These are phyloP conservation scores for Dipodomys stephensi DNA, from an alignment of 2,113 vertebrate genomes.

Conservation along the genomic window DNA sequence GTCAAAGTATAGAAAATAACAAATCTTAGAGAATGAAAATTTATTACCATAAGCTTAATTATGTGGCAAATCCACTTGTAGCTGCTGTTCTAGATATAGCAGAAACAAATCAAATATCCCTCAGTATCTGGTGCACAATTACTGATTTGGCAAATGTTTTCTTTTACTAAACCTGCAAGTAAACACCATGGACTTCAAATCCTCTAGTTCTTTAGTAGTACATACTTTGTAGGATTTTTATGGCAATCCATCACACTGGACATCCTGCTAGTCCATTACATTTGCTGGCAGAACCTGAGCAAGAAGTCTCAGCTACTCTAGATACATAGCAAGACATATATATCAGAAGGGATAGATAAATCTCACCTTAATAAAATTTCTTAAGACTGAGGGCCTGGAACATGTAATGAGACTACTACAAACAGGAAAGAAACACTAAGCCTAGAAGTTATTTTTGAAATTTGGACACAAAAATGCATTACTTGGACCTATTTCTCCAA, in stretches of 20 bases:
- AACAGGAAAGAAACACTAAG: background rate
- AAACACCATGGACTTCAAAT: background rate
- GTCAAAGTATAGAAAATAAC: background rate
- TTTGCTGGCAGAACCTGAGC: background rate
- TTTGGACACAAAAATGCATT: slow-evolving; percentile 11
- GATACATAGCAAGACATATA: background rate
- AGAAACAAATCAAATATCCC: background rate
- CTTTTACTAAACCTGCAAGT: background rate
- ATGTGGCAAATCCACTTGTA: background rate
- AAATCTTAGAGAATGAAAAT: background rate
- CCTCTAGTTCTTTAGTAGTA: background rate
- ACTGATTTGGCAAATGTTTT: background rate
- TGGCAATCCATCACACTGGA: background rate
- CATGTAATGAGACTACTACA: background rate
- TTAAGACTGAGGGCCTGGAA: background rate
- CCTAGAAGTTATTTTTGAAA: background rate
- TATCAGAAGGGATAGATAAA: background rate
- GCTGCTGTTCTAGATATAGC: slow-evolving; percentile 18
- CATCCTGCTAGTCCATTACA: background rate
- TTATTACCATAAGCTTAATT: slow-evolving; percentile 1
- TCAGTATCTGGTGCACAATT: background rate
- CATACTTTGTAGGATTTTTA: background rate
- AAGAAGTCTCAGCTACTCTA: background rate
- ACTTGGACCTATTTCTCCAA: background rate
- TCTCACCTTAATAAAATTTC: background rate